Evolutionary conservation across 2,888 invertebrate genomes (phyloP), one percentile per base, ranked within the genome.

Genomic region (Cephus nigrinus): DNA sequence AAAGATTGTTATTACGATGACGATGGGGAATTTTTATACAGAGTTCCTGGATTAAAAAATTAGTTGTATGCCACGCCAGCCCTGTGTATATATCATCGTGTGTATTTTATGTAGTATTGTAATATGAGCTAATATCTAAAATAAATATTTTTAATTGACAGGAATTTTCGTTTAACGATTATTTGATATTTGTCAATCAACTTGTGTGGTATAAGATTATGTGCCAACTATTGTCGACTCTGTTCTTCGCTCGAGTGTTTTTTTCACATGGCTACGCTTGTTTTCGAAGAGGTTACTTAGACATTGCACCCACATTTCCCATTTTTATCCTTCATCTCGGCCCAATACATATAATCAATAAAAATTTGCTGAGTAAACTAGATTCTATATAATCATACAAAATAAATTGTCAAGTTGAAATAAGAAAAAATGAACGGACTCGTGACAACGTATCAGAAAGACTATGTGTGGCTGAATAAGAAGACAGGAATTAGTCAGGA

Each of bases 1-100:
- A 94, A 95, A 82, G 96, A 97, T 91, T 95, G 95, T 85, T 97
- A 94, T 89, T 97, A 97, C 91, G 96, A 96, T 88, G 93, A 95
- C 89, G 95, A 96, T 92, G 97, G 97, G 0, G 93, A 93, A 88
- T 96, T 97, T 92, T 92, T 97, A 78, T 97, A 96, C 89, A 93
- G 96, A 86, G 95, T 96, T 73, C 94, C 96, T 15, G 87, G 84
- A 34, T 75, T 86, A 11, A 79, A 78, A 73, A 73, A 76, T 15
- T 81, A 55, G 79, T 75, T 76, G 15, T 15, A 15, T 1, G 15
- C 4, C 40, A 40, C 15, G 40, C 15, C 2, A 1, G 1, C 15
- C 15, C 15, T 15, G 15, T 40, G 15, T 36, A 36, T 36, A 36
- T 36, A 15, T 36, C 12, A 36, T 36, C 4, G 15, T 36, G 15